phyloP scores from a whole-genome alignment of 1,140 invertebrate genomes.

The Drosophila baimaii region DNA sequence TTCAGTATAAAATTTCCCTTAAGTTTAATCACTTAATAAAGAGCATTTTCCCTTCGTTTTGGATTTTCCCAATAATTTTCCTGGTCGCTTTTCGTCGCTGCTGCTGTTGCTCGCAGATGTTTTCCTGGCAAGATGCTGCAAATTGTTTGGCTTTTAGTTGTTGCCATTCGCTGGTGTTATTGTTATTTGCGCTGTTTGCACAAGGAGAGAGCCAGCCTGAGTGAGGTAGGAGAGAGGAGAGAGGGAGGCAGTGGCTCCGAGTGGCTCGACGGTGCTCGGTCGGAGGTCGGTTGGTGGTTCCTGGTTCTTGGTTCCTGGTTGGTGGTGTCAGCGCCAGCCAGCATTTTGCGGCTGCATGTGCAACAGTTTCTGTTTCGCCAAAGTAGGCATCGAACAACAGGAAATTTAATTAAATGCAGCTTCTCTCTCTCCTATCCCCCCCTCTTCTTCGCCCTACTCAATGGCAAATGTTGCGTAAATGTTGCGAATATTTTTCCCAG shows the following conservation, averaged over 20 bases:
- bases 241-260: slow-evolving; percentile 22
- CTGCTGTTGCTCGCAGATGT: slow-evolving; percentile 55
- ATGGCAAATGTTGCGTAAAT: slow-evolving; percentile 39
- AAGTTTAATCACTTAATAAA: background rate
- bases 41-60: slow-evolving; percentile 17
- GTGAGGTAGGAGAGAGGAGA: background rate
- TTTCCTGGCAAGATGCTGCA: slow-evolving; percentile 66
- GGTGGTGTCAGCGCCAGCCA: slow-evolving; percentile 47
- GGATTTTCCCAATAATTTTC: background rate
- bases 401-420: slow-evolving; percentile 79
- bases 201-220: slow-evolving; percentile 1
- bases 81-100: slow-evolving; percentile 3
- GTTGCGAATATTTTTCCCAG: slow-evolving; percentile 24
- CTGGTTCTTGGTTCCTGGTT: slow-evolving; percentile 19
- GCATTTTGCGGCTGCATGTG: slow-evolving; percentile 64
- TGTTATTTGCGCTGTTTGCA: slow-evolving; percentile 48
- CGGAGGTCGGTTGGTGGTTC: slow-evolving; percentile 23
- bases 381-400: slow-evolving; percentile 68
- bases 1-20: too few species aligned
- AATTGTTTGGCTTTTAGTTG: slow-evolving; percentile 60
- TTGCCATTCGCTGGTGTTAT: slow-evolving; percentile 49
- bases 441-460: background rate
- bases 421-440: slow-evolving; percentile 11
- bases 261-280: slow-evolving; percentile 20
- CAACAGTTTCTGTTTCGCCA: slow-evolving; percentile 62